These are phyloP conservation scores for Corvus moneduloides DNA, from an alignment of 2,113 vertebrate species.

Conservation along the genomic window DNA sequence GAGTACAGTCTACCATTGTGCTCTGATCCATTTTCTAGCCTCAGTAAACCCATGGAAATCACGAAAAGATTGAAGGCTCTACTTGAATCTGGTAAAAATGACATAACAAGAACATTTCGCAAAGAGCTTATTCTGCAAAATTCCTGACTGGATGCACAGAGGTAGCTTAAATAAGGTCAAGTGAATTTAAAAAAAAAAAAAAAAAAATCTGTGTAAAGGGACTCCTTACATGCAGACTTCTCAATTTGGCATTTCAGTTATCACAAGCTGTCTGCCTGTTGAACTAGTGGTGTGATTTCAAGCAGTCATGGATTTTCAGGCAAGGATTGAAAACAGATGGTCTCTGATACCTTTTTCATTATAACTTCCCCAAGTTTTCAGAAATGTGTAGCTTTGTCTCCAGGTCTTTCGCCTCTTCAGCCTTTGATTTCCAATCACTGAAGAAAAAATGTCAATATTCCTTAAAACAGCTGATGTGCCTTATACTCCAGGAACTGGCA, in stretches of 20 bases:
- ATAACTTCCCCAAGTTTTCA: background rate
- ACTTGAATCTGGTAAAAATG: background rate
- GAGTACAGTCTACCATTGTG: accelerated
- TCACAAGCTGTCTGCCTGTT: background rate
- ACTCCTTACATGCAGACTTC: background rate
- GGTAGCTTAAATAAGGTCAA: background rate
- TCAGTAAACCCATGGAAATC: background rate
- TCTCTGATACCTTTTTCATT: background rate
- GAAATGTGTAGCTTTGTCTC: background rate
- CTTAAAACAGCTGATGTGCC: background rate
- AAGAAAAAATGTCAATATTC: background rate
- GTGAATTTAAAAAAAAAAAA: background rate
- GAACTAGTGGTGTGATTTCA: background rate
- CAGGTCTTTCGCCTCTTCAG: background rate
- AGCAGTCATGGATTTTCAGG: background rate
- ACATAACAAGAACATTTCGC: background rate
- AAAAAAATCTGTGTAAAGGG: background rate
- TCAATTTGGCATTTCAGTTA: background rate
- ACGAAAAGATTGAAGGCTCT: background rate
- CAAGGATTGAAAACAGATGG: background rate
- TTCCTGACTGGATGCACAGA: background rate
- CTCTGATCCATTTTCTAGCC: background rate
- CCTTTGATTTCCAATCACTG: background rate
- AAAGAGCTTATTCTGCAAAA: background rate
- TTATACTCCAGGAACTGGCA: background rate